Evolutionary conservation across 2,888 invertebrate genomes (phyloP), one percentile per base, ranked within the genome.

Genomic region (Trachelus troglodyta): DNA sequence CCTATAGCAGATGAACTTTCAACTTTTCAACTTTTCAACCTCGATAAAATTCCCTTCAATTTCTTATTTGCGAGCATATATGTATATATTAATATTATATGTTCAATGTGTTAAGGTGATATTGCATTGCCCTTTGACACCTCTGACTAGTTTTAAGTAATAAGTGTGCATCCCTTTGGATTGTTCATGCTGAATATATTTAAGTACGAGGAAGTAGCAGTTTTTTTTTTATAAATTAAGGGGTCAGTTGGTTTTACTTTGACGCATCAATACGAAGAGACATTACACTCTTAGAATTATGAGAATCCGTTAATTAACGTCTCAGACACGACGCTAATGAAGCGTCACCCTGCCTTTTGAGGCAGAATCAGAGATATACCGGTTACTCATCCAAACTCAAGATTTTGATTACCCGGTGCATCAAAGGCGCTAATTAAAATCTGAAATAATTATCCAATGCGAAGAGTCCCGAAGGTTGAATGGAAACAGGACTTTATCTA

Each of bases 391-490:
- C 75, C 73, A 80, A 83, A 82, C 82, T 82, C 83, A 86, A 87
- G 85, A 87, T 86, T 89, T 85, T 89, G 85, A 89, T 89, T 89
- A 89, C 87, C 75, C 77, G 56, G 74, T 40, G 33, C 79, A 75
- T 76, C 79, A 77, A 77, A 79, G 76, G 35, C 77, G 69, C 71
- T 77, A 75, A 78, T 78, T 73, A 56, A 76, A 83, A 82, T 81
- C 80, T 71, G 81, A 77, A 83, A 85, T 84, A 83, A 85, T 84
- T 84, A 82, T 81, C 73, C 75, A 80, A 81, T 84, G 23, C 23
- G 56, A 56, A 56, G 23, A 9, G 23, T 56, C 23, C 4, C 9
- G 56, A 56, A 56, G 56, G 56, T 56, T 56, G 56, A 56, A 56
- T 23, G 56, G 23, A 23, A 56, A 23, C 1, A 40, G 56, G 23